Conservation (phyloP, 2,113 vertebrate genomes). For the Oxyruncus cristatus region DNA sequence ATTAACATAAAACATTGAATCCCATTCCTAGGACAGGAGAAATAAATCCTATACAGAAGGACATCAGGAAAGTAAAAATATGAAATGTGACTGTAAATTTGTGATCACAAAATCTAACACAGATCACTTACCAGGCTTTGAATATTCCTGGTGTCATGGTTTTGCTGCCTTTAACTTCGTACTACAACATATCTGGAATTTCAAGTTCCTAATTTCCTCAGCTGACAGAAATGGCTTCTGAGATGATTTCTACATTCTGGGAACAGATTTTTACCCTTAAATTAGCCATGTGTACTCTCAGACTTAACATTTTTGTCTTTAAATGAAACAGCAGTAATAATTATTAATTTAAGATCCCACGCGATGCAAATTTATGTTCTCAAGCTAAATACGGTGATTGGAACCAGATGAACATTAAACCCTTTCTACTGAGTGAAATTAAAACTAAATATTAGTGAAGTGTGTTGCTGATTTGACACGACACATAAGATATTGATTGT, state of each 20-base stretch:
- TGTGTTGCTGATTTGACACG: neutral
- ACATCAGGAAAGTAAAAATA: neutral
- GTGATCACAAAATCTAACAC: neutral
- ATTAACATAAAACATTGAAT: neutral
- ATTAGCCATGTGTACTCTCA: neutral
- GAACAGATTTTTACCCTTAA: neutral
- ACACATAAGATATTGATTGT: neutral
- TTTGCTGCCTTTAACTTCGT: neutral
- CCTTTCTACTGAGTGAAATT: neutral
- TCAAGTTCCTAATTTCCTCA: neutral
- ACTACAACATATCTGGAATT: neutral
- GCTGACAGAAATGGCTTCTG: neutral
- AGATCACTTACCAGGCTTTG: neutral
- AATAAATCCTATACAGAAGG: neutral
- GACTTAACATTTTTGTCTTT: neutral
- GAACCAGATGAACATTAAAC: slow-evolving; percentile 20
- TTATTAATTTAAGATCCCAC: slow-evolving; percentile 1
- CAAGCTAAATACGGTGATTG: neutral
- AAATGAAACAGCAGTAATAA: neutral
- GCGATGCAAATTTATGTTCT: neutral
- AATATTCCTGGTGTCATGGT: neutral
- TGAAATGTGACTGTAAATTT: neutral
- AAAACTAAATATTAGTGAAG: neutral
- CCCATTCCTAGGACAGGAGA: neutral
- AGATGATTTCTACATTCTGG: neutral